Percentiles rank a stretch among this genome's conserved stretches.
These are phyloP conservation scores for Cromileptes altivelis DNA, from an alignment of 2,113 vertebrate species.

Conservation along the genomic window DNA sequence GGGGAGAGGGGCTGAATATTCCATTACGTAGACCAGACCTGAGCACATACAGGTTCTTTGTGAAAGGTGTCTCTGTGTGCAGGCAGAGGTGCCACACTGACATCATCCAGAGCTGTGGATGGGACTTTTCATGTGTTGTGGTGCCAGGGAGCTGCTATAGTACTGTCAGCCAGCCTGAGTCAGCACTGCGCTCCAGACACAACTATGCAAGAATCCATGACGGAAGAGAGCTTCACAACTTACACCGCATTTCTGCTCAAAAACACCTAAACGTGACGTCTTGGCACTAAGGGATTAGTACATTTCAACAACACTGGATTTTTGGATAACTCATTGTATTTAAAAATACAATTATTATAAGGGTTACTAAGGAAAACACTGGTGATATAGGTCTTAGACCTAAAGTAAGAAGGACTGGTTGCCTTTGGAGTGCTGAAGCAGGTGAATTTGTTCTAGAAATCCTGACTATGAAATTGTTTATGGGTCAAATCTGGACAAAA, in stretches of 20 bases:
- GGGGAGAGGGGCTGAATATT: conserved; percentile 41
- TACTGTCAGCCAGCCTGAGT: conserved; percentile 69
- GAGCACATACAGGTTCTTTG: conserved; percentile 56
- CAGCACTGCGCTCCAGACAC: conserved; percentile 56
- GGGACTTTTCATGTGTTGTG: conserved; percentile 65
- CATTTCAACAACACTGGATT: not conserved
- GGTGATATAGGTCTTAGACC: not conserved
- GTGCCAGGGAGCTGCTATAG: conserved; percentile 63
- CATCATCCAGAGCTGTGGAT: conserved; percentile 71
- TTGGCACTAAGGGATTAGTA: not conserved
- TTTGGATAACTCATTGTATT: not conserved
- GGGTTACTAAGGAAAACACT: not conserved
- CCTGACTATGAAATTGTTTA: not conserved
- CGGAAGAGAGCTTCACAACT: conserved; percentile 27
- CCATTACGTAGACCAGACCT: conserved; percentile 54
- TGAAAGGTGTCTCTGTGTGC: conserved; percentile 74
- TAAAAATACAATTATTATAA: not conserved
- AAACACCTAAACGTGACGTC: conserved; percentile 4
- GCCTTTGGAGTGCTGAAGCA: not conserved
- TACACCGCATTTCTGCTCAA: not conserved
- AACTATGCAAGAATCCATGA: conserved; percentile 49
- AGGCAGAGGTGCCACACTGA: conserved; percentile 63
- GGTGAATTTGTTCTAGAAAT: not conserved
- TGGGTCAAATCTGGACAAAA: not conserved
- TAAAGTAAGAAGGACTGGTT: not conserved